Evolutionary conservation across 1,140 invertebrate genomes (phyloP).

Genomic region (Panulirus ornatus): DNA sequence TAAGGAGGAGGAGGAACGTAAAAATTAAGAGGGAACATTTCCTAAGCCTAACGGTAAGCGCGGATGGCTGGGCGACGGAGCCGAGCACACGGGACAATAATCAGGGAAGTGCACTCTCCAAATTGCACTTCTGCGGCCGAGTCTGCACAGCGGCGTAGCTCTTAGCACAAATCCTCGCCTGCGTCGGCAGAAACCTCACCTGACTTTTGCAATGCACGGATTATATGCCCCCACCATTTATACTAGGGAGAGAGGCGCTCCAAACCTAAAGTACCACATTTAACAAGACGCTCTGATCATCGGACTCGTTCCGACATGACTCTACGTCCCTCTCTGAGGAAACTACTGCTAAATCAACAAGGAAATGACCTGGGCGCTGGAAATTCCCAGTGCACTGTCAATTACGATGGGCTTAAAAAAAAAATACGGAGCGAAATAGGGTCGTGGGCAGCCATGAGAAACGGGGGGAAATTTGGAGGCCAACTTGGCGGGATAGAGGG

Average conservation of each 20-base stretch:
- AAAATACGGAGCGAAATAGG: constrained; percentile 18
- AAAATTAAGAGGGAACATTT: no score
- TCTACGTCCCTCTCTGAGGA: no score
- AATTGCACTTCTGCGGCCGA: constrained; percentile 6
- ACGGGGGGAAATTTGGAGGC: neutral
- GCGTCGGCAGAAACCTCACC: no score
- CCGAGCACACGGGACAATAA: constrained; percentile 6
- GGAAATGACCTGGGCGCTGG: constrained; percentile 27
- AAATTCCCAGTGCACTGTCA: neutral
- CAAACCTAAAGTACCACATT: no score
- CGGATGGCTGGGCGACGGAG: neutral
- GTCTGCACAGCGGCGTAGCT: neutral
- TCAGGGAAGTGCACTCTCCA: constrained; percentile 40
- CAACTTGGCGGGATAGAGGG: neutral
- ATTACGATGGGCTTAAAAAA: constrained; percentile 1
- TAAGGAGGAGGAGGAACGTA: no score
- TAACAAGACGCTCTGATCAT: no score
- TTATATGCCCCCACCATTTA: neutral
- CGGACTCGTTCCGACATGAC: no score
- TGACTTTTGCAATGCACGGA: no score
- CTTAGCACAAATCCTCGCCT: constrained; percentile 22
- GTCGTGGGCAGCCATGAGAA: constrained; percentile 26
- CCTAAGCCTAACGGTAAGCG: neutral
- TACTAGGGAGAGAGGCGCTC: neutral
- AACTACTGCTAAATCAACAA: neutral